Evolutionary conservation across 1,140 invertebrate genomes (phyloP).

Genomic region (Tyrophagus putrescentiae): DNA sequence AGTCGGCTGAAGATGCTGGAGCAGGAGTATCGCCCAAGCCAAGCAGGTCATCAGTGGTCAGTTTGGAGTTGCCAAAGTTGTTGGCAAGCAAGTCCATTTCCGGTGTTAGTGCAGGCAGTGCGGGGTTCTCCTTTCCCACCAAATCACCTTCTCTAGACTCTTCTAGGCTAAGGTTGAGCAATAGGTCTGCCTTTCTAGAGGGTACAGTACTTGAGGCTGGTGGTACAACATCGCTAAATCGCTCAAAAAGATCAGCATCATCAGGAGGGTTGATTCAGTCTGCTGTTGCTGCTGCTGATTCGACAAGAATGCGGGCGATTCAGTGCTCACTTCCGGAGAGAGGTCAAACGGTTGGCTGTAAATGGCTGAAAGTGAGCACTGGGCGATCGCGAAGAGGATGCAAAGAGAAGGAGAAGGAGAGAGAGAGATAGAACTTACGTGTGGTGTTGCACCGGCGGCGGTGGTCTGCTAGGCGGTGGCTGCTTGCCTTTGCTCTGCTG

Average conservation of each 20-base stretch:
- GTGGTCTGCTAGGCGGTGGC: conserved; percentile 10
- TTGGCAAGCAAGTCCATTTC: not conserved
- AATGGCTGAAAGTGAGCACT: too few species aligned
- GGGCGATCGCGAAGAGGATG: too few species aligned
- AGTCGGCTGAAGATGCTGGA: too few species aligned
- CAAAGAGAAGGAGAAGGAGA: too few species aligned
- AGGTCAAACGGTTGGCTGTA: too few species aligned
- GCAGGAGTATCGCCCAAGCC: not conserved
- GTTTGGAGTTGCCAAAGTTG: conserved; percentile 1
- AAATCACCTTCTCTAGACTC: not conserved
- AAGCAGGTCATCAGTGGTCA: not conserved
- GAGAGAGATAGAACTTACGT: conserved; percentile 11
- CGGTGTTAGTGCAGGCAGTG: not conserved
- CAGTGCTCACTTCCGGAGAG: too few species aligned
- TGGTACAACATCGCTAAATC: not conserved
- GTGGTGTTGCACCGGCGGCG: not conserved
- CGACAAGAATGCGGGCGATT: too few species aligned
- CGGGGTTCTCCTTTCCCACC: not conserved
- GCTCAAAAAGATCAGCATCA: conserved; percentile 11
- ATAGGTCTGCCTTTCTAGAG: conserved; percentile 13
- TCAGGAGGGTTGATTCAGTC: conserved; percentile 19
- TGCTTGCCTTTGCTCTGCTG: conserved; percentile 25
- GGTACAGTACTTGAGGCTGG: too few species aligned
- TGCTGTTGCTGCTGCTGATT: conserved; percentile 12
- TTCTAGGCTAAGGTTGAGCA: not conserved